These are phyloP conservation scores for Cervus canadensis DNA, from an alignment of 2,113 vertebrate genomes.

Conservation along the genomic window DNA sequence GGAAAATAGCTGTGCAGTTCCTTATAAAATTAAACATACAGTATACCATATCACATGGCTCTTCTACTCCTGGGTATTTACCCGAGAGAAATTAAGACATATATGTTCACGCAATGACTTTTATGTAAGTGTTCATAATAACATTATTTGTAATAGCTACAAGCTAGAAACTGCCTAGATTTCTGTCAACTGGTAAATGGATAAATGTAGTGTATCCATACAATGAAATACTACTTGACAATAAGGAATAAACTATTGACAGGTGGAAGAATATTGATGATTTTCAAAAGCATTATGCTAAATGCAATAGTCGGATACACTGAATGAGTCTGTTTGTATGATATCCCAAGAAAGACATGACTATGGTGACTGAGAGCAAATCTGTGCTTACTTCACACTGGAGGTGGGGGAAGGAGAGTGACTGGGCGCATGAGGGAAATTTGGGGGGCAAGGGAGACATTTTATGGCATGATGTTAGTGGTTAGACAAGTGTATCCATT, in stretches of 20 bases:
- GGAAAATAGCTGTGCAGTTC: neutral
- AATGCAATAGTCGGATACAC: neutral
- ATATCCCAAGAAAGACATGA: neutral
- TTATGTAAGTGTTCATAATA: neutral
- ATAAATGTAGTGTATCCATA: neutral
- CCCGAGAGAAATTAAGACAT: neutral
- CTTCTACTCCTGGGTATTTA: neutral
- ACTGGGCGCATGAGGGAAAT: neutral
- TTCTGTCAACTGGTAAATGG: neutral
- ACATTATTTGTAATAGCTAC: neutral
- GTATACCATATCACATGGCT: too few species aligned
- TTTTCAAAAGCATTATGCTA: neutral
- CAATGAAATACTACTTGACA: neutral
- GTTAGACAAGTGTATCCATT: neutral
- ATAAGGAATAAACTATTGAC: neutral
- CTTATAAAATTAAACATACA: neutral
- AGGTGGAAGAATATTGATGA: neutral
- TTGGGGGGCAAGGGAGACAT: neutral
- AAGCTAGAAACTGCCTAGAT: neutral
- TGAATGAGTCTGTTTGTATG: neutral
- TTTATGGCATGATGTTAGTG: neutral
- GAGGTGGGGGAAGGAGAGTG: neutral
- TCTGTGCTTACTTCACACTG: neutral
- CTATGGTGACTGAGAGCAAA: neutral
- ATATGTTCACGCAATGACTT: neutral